These are phyloP conservation scores for Eudemis profundana DNA, from an alignment of 2,888 invertebrate genomes.

Conservation along the genomic window DNA sequence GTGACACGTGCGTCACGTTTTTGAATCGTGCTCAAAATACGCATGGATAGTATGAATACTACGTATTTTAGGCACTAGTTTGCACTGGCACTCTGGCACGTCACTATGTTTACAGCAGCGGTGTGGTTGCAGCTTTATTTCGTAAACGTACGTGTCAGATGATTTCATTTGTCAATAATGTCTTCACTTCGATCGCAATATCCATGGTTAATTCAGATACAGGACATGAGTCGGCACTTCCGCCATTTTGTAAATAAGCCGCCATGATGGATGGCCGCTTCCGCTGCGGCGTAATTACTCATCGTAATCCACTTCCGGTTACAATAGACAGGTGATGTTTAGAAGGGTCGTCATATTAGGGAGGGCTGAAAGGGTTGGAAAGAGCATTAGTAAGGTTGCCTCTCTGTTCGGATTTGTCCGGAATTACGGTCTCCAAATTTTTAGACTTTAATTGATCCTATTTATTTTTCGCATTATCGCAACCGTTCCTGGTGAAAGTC, in stretches of 20 bases:
- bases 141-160: not conserved
- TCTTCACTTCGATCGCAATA: slow-evolving; percentile 1
- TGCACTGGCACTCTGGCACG: too few relatives aligned
- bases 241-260: slow-evolving; percentile 42
- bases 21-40: too few relatives aligned
- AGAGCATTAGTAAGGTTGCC: not conserved
- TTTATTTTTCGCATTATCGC: too few relatives aligned
- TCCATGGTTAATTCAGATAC: slow-evolving; percentile 24
- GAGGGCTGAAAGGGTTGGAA: slow-evolving; percentile 13
- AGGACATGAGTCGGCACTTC: slow-evolving; percentile 34
- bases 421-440: too few relatives aligned
- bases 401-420: not conserved
- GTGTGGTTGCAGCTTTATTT: not conserved
- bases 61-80: too few relatives aligned
- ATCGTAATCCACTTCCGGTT: slow-evolving; percentile 43
- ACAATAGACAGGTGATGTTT: slow-evolving; percentile 40
- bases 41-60: too few relatives aligned
- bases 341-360: slow-evolving; percentile 14
- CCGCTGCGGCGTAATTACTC: slow-evolving; percentile 43
- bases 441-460: too few relatives aligned
- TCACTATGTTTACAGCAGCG: not conserved
- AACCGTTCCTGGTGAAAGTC: too few relatives aligned
- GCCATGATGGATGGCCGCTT: slow-evolving; percentile 45
- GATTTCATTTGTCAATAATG: not conserved
- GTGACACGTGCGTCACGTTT: too few relatives aligned